Evolutionary conservation across 2,888 invertebrate genomes (phyloP).

Genomic region (Chloroclystis v-ata): DNA sequence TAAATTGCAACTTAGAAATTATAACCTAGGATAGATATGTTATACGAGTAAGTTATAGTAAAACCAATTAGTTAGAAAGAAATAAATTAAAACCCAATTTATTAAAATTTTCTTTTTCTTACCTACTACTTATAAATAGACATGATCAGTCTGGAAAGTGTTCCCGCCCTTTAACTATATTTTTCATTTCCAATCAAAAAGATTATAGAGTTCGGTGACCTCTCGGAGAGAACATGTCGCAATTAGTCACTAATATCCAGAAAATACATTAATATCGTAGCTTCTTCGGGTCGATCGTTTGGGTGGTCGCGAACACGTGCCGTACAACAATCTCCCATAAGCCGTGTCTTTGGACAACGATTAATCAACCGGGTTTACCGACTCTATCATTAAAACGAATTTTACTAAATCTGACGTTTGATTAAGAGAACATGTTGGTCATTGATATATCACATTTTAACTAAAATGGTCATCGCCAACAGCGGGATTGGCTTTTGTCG

Average conservation of each 20-base stretch:
- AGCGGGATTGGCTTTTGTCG: not conserved
- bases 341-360: constrained; percentile 50
- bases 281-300: constrained; percentile 21
- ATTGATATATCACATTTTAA: constrained; percentile 19
- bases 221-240: constrained; percentile 14
- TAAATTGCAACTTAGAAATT: too few relatives aligned
- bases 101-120: too few relatives aligned
- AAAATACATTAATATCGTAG: constrained; percentile 17
- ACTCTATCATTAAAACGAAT: constrained; percentile 68
- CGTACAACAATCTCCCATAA: constrained; percentile 44
- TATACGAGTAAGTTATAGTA: too few relatives aligned
- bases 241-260: constrained; percentile 17
- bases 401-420: constrained; percentile 73
- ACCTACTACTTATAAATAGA: too few relatives aligned
- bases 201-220: constrained; percentile 1
- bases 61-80: too few relatives aligned
- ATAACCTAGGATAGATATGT: too few relatives aligned
- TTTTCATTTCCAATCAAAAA: not conserved
- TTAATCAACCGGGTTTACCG: constrained; percentile 68
- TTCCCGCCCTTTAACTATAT: not conserved
- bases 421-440: constrained; percentile 62
- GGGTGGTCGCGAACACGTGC: constrained; percentile 31
- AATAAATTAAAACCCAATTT: too few relatives aligned
- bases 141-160: too few relatives aligned
- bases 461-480: constrained; percentile 9